phyloP scores from a whole-genome alignment of 2,888 invertebrate species.

The Oeneis ivallda region DNA sequence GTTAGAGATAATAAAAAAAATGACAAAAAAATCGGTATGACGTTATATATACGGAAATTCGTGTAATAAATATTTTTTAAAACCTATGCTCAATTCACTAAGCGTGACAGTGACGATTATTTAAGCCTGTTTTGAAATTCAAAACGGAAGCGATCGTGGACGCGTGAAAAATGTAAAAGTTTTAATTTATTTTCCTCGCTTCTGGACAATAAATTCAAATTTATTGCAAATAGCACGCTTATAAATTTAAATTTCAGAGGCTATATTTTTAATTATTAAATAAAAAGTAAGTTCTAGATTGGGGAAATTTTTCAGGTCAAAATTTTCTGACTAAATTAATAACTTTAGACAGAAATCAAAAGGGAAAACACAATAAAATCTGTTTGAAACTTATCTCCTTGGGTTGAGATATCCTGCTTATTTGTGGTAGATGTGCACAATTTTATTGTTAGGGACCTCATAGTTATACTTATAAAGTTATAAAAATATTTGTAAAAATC shows the following conservation, averaged over 20 bases:
- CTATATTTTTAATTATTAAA: conserved; percentile 3
- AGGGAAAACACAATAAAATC: background rate
- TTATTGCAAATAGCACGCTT: conserved; percentile 12
- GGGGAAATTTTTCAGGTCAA: background rate
- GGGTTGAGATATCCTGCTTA: background rate
- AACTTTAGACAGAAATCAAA: background rate
- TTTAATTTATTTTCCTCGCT: conserved; percentile 19
- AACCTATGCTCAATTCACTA: background rate
- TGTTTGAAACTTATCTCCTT: no score
- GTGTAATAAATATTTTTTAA: background rate
- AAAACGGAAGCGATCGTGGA: conserved; percentile 7
- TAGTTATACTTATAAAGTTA: no score
- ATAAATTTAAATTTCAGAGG: conserved; percentile 17
- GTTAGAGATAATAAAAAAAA: no score
- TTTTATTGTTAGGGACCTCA: background rate
- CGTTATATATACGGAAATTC: no score
- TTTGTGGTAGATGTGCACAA: background rate
- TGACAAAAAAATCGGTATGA: no score
- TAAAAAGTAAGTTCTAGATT: background rate
- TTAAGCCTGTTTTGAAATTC: conserved; percentile 11
- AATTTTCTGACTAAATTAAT: background rate
- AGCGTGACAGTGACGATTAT: background rate
- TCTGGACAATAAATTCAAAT: conserved; percentile 16
- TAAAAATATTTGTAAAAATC: no score
- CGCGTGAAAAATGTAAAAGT: conserved; percentile 21